Base-by-base conservation (phyloP, 2,888 invertebrate species). In the Siphonodentalium dalli region DNA sequence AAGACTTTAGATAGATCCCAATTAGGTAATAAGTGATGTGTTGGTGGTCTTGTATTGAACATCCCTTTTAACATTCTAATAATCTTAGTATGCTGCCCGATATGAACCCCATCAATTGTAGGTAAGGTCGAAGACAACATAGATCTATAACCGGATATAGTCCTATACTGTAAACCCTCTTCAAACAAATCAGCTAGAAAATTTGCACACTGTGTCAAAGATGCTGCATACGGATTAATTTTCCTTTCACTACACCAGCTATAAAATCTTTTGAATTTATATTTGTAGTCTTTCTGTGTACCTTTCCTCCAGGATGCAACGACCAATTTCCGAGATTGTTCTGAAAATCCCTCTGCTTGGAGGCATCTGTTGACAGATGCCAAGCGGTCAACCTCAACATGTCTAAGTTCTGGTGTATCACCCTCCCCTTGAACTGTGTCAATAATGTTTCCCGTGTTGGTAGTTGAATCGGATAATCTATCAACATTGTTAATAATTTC, bases 51-150 rank as follows among this genome's bases (percentile, higher is more conserved):
- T 34, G 49, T 40, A 47, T 58, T 49, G 31, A 58, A 56, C 18
- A 61, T 38, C 6, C 46, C 56, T 31, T 42, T 58, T 9, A 61
- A 29, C 13, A 58, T 31, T 28, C 38, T 40, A 11, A 53, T 54
- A n/a, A 58, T 40, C 47, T 53, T 47, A 18, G 56, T 58, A 46
- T 62, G 56, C 35, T 62, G 50, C 2, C 51, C 58, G 6, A 58
- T 47, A 18, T 27, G 44, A 31, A 20, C 23, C 23, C 43, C 42
- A 27, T 48, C 51, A 24, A 58, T 33, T n/a, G 21, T 42, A 24
- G 39, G 13, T 49, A 56, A 24, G n/a, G n/a, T n/a, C n/a, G n/a
- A n/a, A n/a, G n/a, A n/a, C n/a, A n/a, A n/a, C n/a, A n/a, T n/a
- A n/a, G n/a, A n/a, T n/a, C n/a, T n/a, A n/a, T n/a, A n/a, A n/a